Percentiles rank a stretch among this genome's conserved stretches.
These are phyloP conservation scores for Columba guinea DNA, from an alignment of 2,797 vertebrate species.

Conservation along the genomic window DNA sequence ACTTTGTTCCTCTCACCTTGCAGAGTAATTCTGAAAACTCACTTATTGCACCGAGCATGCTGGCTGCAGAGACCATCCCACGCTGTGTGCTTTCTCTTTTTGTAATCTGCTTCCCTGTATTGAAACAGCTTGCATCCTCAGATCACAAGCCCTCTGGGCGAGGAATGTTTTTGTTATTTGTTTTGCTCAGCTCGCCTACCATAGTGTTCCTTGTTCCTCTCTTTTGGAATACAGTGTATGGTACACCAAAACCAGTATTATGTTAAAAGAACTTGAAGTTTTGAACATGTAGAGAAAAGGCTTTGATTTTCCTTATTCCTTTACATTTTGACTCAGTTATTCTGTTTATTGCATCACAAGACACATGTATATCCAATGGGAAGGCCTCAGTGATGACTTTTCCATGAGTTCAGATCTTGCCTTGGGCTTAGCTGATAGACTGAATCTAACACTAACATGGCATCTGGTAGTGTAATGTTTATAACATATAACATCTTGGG, in stretches of 20 bases:
- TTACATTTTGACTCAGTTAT: neutral
- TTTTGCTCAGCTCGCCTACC: neutral
- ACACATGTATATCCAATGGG: neutral
- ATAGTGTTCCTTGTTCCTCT: neutral
- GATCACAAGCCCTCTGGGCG: neutral
- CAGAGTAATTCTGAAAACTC: neutral
- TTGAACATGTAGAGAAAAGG: neutral
- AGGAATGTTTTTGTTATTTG: neutral
- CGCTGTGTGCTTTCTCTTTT: neutral
- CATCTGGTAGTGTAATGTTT: neutral
- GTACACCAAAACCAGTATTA: neutral
- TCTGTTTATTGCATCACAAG: neutral
- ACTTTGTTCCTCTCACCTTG: neutral
- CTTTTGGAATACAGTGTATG: neutral
- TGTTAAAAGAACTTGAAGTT: neutral
- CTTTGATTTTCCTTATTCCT: neutral
- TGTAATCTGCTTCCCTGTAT: neutral
- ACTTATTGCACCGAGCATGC: neutral
- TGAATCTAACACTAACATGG: neutral
- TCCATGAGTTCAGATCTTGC: neutral
- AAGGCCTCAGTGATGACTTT: neutral
- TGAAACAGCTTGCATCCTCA: neutral
- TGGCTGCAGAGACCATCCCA: neutral
- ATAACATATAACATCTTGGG: neutral
- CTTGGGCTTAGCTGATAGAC: neutral